Conservation (phyloP, 2,888 invertebrate species). For the Mythimna lalbum region DNA sequence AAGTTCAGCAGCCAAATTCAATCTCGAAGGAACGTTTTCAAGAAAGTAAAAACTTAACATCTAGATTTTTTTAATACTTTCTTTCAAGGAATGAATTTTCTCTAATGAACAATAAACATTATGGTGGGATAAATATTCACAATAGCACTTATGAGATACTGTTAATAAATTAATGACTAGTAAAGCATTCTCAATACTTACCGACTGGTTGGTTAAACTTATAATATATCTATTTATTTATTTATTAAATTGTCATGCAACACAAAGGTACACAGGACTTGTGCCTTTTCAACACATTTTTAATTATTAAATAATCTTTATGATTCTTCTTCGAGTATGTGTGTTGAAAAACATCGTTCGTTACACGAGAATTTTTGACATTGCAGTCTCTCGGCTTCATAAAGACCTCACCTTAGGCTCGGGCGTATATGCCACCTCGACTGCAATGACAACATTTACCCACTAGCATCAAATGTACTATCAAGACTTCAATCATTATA, state of each 20-base stretch:
- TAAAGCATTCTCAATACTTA: conserved; percentile 56
- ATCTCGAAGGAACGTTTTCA: conserved; percentile 34
- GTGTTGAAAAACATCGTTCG: no score
- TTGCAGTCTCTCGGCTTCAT: no score
- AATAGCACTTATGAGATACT: conserved; percentile 40
- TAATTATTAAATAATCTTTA: no score
- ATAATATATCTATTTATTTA: neutral
- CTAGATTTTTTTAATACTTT: conserved; percentile 13
- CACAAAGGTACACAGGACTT: no score
- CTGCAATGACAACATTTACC: no score
- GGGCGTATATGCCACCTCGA: neutral
- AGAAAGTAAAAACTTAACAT: conserved; percentile 46
- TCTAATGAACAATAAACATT: conserved; percentile 39
- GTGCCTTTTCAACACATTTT: no score
- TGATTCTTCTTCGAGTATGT: no score
- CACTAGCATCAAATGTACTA: neutral
- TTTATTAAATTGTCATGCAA: no score
- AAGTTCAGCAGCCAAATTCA: conserved; percentile 45
- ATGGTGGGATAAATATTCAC: conserved; percentile 57
- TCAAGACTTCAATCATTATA: neutral
- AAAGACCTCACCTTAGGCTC: no score
- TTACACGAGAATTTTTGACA: no score
- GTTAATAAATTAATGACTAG: conserved; percentile 66
- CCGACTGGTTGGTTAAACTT: conserved; percentile 33
- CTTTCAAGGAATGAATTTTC: conserved; percentile 52